Conservation (phyloP, 2,797 vertebrate genomes). For the Malurus splendens region DNA sequence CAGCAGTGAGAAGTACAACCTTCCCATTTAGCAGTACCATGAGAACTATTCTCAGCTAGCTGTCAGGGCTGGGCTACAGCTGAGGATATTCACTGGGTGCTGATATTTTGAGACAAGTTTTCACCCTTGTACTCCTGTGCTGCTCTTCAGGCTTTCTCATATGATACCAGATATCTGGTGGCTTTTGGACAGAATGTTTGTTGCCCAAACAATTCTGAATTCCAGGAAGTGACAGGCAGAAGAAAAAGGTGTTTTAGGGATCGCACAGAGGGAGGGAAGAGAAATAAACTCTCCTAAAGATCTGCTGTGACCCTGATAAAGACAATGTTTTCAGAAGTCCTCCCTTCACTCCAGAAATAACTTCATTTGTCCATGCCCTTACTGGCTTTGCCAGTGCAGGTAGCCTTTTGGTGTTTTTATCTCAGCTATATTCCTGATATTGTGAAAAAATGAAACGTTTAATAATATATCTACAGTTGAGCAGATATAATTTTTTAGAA, state of each 20-base stretch:
- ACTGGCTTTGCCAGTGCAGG: neutral
- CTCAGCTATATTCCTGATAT: neutral
- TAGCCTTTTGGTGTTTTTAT: neutral
- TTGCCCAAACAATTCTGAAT: neutral
- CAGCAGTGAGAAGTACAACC: conserved; percentile 11
- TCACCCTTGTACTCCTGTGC: neutral
- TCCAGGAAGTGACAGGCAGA: neutral
- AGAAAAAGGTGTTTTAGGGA: neutral
- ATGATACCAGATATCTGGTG: neutral
- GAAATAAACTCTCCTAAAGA: neutral
- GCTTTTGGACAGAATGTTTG: neutral
- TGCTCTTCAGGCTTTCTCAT: neutral
- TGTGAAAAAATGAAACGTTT: neutral
- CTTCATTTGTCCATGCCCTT: neutral
- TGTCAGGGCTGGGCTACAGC: neutral
- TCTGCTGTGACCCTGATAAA: neutral
- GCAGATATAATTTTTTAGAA: neutral
- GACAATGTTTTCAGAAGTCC: neutral
- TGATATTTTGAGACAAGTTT: neutral
- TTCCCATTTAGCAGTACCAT: neutral
- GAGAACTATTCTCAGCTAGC: neutral
- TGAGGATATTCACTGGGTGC: neutral
- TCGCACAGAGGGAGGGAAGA: neutral
- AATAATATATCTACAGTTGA: neutral
- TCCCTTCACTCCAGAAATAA: neutral